Evolutionary conservation across 2,113 vertebrate species (phyloP).

Genomic region (Cinclus cinclus): DNA sequence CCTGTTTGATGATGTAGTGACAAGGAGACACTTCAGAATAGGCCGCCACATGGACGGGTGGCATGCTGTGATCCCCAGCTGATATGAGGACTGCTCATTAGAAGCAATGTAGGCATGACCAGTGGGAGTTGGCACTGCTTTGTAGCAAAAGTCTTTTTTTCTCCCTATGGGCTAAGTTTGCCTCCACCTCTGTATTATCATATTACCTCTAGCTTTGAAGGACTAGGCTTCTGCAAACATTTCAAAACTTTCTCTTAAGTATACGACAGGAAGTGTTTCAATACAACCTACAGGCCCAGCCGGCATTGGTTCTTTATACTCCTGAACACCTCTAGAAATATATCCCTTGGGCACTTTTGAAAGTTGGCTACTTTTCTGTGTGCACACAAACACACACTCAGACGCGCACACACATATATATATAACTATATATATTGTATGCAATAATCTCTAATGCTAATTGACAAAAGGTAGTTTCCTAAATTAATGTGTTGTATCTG

Average conservation of each 20-base stretch:
- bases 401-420: not conserved
- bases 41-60: not conserved
- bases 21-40: not conserved
- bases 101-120: not conserved
- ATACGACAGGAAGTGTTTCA: not conserved
- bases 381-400: not conserved
- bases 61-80: not conserved
- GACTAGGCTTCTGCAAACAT: not conserved
- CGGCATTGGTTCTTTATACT: not conserved
- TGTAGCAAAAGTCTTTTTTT: not conserved
- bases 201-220: not conserved
- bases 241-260: not conserved
- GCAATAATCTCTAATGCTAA: slow-evolving; percentile 31
- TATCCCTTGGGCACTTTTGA: not conserved
- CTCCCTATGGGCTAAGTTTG: not conserved
- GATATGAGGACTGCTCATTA: not conserved
- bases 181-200: not conserved
- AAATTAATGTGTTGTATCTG: slow-evolving; percentile 39
- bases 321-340: not conserved
- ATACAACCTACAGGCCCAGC: not conserved
- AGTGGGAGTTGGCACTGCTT: not conserved
- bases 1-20: not conserved
- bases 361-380: slow-evolving; percentile 11
- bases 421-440: not conserved
- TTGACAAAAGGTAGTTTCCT: slow-evolving; percentile 38